Conservation (phyloP, 2,113 vertebrate species). For the Lamprologus ornatipinnis region DNA sequence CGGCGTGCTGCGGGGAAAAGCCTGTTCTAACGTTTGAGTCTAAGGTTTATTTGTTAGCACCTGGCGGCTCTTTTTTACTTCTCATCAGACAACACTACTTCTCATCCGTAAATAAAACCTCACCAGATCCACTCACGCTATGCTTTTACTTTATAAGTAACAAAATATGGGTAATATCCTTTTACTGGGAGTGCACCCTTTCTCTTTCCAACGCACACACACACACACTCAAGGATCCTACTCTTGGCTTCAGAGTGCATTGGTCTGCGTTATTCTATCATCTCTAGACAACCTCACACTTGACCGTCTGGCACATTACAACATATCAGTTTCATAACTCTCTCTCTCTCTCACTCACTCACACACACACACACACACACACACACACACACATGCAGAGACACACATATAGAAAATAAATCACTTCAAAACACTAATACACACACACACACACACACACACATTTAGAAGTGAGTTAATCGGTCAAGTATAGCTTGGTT, state of each 20-base stretch:
- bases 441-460: background rate
- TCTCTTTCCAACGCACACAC: background rate
- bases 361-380: no score
- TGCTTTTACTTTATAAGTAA: background rate
- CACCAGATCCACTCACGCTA: background rate
- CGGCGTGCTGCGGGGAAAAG: fast-evolving
- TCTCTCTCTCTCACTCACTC: background rate
- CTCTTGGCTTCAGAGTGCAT: constrained; percentile 4
- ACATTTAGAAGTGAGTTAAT: background rate
- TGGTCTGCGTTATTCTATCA: constrained; percentile 55
- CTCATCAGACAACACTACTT: background rate
- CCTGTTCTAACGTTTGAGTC: background rate
- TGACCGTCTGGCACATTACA: background rate
- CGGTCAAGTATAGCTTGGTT: no score
- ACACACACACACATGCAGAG: background rate
- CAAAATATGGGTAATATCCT: background rate
- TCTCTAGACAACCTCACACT: background rate
- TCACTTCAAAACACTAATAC: background rate
- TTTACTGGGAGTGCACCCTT: background rate
- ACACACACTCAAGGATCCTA: background rate
- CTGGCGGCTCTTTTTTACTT: background rate
- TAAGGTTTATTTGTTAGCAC: background rate
- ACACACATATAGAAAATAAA: background rate
- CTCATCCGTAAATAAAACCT: background rate
- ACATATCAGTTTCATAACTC: background rate